Evolutionary conservation across 2,113 vertebrate genomes (phyloP), one percentile per base, ranked within the genome.

Genomic region (Dipodomys stephensi): DNA sequence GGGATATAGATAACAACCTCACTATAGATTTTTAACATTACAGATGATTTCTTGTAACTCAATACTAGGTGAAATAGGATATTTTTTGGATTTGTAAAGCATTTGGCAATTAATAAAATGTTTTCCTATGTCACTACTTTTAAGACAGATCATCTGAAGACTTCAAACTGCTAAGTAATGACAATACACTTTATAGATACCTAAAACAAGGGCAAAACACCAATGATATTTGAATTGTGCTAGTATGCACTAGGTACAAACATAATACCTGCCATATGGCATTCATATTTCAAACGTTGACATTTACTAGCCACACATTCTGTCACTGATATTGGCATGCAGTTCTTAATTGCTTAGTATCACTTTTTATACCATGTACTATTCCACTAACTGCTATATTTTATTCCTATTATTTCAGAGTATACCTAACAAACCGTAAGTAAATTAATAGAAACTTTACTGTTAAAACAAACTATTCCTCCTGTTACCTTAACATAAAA

Each of bases 321-420:
- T 81, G 97, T 99, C 99, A 99, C 98, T 98, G 97, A 97, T 95
- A 97, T 94, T 98, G 98, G 98, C 97, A 98, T 97, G 97, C 96
- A 98, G 97, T 94, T 97, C 97, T 96, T 95, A 71, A 94, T 77
- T 96, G 98, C 93, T 98, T 98, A 99, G 98, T 98, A 99, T 99
- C 99, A 98, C 96, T 97, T 97, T 97, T 98, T 97, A 98, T 94
- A 95, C 90, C 89, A 81, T 95, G 84, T 83, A 96, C 88, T 94
- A 97, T 95, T 97, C 97, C 96, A 98, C 97, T 98, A 98, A 97
- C 97, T 94, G 97, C 96, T 97, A 96, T 97, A 98, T 98, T 97
- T 97, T 65, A 94, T 22, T 87, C n/a, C 93, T 94, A 94, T 95
- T 94, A 96, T 95, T 94, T 96, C 88, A 93, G 19, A 92, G 90